These are phyloP conservation scores for Mythimna vitellina DNA, from an alignment of 2,888 invertebrate genomes.

Conservation along the genomic window DNA sequence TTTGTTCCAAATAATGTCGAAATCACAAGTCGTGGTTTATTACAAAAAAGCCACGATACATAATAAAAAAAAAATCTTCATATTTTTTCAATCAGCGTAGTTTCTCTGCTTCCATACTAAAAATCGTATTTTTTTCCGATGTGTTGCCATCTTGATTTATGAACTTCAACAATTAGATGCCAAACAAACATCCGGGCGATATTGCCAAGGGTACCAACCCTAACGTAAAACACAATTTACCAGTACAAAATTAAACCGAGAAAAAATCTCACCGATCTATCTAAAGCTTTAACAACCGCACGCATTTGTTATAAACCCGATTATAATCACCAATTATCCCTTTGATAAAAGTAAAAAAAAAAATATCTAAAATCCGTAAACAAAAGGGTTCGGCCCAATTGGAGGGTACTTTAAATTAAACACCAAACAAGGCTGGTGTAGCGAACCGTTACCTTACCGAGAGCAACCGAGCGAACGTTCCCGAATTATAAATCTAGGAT, in stretches of 20 bases:
- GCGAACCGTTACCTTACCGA: constrained; percentile 52
- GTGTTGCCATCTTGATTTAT: constrained; percentile 18
- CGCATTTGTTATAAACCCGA: constrained; percentile 60
- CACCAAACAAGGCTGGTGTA: constrained; percentile 55
- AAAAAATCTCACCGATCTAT: constrained; percentile 53
- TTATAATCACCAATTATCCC: constrained; percentile 71
- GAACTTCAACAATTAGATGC: constrained; percentile 23
- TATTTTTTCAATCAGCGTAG: not conserved
- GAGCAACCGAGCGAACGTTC: constrained; percentile 31
- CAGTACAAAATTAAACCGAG: constrained; percentile 51
- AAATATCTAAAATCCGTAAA: constrained; percentile 61
- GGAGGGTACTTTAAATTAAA: constrained; percentile 69
- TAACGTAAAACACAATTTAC: constrained; percentile 41
- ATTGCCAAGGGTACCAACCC: constrained; percentile 6
- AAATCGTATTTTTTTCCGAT: not conserved
- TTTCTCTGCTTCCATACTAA: no score
- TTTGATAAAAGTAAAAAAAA: constrained; percentile 70
- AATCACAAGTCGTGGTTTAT: no score
- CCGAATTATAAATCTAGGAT: constrained; percentile 53
- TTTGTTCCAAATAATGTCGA: no score
- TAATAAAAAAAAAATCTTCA: not conserved
- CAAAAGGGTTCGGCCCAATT: constrained; percentile 65
- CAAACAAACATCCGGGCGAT: constrained; percentile 7
- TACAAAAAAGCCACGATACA: no score
- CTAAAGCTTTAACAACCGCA: constrained; percentile 50